Conservation (phyloP, 2,888 invertebrate genomes). For the Phengaris alcon region DNA sequence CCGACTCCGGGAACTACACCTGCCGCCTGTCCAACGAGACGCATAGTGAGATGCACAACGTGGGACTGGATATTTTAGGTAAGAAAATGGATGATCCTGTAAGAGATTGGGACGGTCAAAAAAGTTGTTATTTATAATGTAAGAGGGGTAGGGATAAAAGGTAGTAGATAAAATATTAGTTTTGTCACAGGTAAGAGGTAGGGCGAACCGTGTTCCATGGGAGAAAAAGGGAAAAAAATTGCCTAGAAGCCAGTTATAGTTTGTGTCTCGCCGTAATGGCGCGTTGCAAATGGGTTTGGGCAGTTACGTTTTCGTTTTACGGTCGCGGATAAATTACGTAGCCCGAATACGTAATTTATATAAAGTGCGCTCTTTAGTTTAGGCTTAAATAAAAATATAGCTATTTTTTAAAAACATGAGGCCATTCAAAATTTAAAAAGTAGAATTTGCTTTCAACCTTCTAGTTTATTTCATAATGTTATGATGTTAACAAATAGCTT, state of each 20-base stretch:
- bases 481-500: not conserved
- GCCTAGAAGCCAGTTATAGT: too few species aligned
- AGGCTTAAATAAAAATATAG: not conserved
- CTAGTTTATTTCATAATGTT: not conserved
- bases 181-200: too few species aligned
- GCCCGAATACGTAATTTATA: too few species aligned
- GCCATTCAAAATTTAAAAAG: not conserved
- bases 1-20: conserved; percentile 86
- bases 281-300: too few species aligned
- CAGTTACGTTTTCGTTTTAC: too few species aligned
- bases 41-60: conserved; percentile 81
- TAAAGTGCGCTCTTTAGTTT: too few species aligned
- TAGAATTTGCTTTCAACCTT: not conserved
- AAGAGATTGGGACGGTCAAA: not conserved
- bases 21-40: conserved; percentile 87
- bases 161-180: too few species aligned
- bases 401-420: not conserved
- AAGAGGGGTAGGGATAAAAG: too few species aligned
- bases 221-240: too few species aligned
- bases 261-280: too few species aligned
- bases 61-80: conserved; percentile 84
- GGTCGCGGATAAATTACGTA: too few species aligned
- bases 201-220: too few species aligned
- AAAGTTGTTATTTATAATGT: not conserved
- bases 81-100: conserved; percentile 45